Evolutionary conservation across 2,797 vertebrate genomes (phyloP), one percentile per base, ranked within the genome.

Genomic region (Ambastaia sidthimunki): DNA sequence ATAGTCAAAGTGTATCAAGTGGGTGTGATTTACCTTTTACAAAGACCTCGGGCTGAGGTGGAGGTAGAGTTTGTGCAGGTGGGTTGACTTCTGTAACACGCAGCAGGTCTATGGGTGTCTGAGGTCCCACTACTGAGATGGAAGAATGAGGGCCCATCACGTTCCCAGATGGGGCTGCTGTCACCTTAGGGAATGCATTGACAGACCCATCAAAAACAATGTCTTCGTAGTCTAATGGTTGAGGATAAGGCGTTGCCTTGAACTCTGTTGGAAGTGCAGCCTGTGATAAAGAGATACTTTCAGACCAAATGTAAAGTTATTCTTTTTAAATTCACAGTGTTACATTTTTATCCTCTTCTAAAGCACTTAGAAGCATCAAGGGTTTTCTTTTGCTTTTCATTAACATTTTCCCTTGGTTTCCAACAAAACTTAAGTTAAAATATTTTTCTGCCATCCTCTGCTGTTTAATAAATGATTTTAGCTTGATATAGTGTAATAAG

Each of bases 21-120:
- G n/a, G 50, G 18, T 47, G 15, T 18, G 18, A 28, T 44, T 85
- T 89, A 92, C 91, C 90, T 87, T 88, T 57, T 10, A 71, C 31
- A 1, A 83, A 63, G 4, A 67, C 12, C 0, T 80, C 70, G 0
- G 82, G 80, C 16, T 77, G 54, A 1, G 82, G 66, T n/a, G 85
- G 66, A n/a, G 83, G 71, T 12, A 65, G 62, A 18, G 69, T 83
- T 47, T 37, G 15, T 0, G 80, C 66, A 57, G 73, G 34, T 37
- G 81, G 82, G 1, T 67, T 85, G 54, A 83, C 87, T 81, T 84
- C 69, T 3, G 76, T 60, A 65, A 80, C 72, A 9, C 62, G 76
- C 31, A 74, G 81, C 84, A 79, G 71, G 37, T 82, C 77, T 4
- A 11, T 67, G 0, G 85, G 69, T 13, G 68, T 82, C 47, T 88